Evolutionary conservation across 2,888 invertebrate species (phyloP).

Genomic region (Thereva nobilitata): DNA sequence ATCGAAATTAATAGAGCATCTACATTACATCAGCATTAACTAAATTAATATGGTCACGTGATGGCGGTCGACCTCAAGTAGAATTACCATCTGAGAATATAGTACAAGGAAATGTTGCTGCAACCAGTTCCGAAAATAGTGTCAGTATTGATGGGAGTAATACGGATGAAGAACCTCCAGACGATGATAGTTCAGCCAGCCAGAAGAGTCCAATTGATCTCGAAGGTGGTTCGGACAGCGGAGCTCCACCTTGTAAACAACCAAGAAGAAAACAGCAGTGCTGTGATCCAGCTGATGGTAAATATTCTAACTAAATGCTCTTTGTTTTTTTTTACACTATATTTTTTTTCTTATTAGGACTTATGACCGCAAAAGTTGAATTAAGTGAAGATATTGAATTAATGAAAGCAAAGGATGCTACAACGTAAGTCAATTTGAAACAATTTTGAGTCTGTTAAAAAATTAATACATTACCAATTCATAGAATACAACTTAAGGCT

Average conservation of each 20-base stretch:
- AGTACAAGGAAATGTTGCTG: constrained; percentile 60
- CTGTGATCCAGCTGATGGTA: constrained; percentile 53
- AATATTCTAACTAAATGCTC: constrained; percentile 9
- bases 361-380: constrained; percentile 42
- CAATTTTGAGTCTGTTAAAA: not conserved
- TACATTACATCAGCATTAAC: constrained; percentile 87
- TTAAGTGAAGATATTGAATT: constrained; percentile 40
- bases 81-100: constrained; percentile 56
- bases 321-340: not conserved
- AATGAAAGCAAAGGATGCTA: constrained; percentile 38
- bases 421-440: constrained; percentile 39
- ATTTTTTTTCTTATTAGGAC: constrained; percentile 45
- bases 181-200: constrained; percentile 65
- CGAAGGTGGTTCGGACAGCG: constrained; percentile 57
- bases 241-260: constrained; percentile 63
- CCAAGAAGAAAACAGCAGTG: constrained; percentile 54
- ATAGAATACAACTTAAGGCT: constrained; percentile 48
- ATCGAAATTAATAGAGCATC: constrained; percentile 62
- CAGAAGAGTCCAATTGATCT: constrained; percentile 59
- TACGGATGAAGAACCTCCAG: constrained; percentile 72
- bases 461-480: constrained; percentile 5
- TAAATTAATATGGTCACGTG: constrained; percentile 89
- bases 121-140: constrained; percentile 77
- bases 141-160: constrained; percentile 81
- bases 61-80: constrained; percentile 59